Evolutionary conservation across 1,140 invertebrate species (phyloP), one percentile per base, ranked within the genome.

Genomic region (Bombus waltoni): DNA sequence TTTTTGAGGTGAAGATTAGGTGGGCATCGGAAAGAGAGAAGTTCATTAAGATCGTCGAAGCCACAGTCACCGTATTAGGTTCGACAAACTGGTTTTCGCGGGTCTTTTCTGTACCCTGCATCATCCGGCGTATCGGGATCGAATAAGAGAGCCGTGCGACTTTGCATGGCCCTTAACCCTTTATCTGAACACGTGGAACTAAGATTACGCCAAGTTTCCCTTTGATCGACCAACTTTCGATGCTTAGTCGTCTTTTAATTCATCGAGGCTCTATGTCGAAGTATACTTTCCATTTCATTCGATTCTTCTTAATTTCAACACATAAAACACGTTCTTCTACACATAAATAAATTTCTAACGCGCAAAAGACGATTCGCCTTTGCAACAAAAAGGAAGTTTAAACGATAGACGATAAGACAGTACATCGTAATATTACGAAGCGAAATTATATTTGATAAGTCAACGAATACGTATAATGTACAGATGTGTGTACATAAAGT

Each of bases 21-120:
- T 71, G 32, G 73, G 13, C 22, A 77, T 13, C 40, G 74, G 59
- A 78, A 76, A 81, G 73, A 75, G 83, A 82, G 83, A 90, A 91
- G 92, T 94, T 94, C 91, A 93, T 94, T 93, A 93, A 93, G 92
- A 92, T 80, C 76, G 73, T 78, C 76, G 77, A 87, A 87, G 90
- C 88, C 87, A 90, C 81, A 85, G 83, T 86, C 86, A 90, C 90
- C 82, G 84, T 91, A 87, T 93, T 91, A 87, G 87, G 87, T 92
- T 87, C 18, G 86, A 91, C 87, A 91, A 94, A 94, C 93, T 93
- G 92, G 92, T 93, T 94, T 92, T 92, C 92, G 93, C 93, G 92
- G 87, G 74, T 91, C 87, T 53, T 53, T 53, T 53, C 47, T 53
- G 47, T 53, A 53, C 18, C 47, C 76, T 75, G 76, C 89, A 83